These are phyloP conservation scores for cattle (Bos taurus) DNA, from an alignment of 2,113 vertebrate species.

Conservation along the genomic window ARS-UCD2.0 NC_037352.1:23206001-23206500, in stretches of 20 bases:
- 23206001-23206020: neutral
- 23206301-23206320: neutral
- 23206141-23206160: neutral
- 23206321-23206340: neutral
- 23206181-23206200: neutral
- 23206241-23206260: neutral
- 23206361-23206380: neutral
- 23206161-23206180: neutral
- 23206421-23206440: neutral
- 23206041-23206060: neutral
- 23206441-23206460: neutral
- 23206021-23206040: neutral
- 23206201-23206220: neutral
- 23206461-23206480: neutral
- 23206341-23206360: neutral
- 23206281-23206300: neutral
- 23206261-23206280: neutral
- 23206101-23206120: neutral
- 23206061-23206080: accelerated
- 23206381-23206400: neutral
- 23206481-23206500: neutral
- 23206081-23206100: neutral
- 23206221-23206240: neutral
- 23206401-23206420: neutral
- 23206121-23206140: neutral